Conservation (phyloP, 2,888 invertebrate genomes). For the Osmoderma eremita region DNA sequence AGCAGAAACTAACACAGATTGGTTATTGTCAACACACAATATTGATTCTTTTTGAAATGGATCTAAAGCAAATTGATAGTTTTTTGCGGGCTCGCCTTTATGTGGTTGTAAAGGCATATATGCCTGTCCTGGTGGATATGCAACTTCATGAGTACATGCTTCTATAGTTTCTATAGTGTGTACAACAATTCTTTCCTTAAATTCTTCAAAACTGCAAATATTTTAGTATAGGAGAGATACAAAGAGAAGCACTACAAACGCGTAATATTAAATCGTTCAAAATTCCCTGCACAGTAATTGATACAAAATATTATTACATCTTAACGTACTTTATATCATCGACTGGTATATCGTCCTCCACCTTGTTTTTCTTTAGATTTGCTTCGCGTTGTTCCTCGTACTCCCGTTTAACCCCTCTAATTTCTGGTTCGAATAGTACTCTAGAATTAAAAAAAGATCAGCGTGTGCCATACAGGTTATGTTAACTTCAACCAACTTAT, state of each 20-base stretch:
- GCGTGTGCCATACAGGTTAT: slow-evolving; percentile 46
- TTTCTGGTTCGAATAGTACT: slow-evolving; percentile 48
- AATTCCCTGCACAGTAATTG: slow-evolving; percentile 1
- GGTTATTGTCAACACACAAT: slow-evolving; percentile 95
- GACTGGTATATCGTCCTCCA: slow-evolving; percentile 56
- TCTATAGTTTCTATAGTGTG: slow-evolving; percentile 91
- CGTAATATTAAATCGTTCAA: neutral
- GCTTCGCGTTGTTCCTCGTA: slow-evolving; percentile 51
- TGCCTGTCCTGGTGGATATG: slow-evolving; percentile 87
- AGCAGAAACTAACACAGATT: slow-evolving; percentile 98
- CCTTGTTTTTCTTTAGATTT: slow-evolving; percentile 55
- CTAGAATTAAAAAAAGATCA: slow-evolving; percentile 44
- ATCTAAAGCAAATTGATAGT: slow-evolving; percentile 94
- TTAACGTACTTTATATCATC: slow-evolving; percentile 59
- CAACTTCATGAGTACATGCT: slow-evolving; percentile 96
- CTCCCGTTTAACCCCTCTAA: slow-evolving; percentile 56
- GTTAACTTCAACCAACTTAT: slow-evolving; percentile 27
- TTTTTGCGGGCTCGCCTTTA: slow-evolving; percentile 82
- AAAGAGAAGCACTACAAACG: neutral
- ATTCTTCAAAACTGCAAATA: slow-evolving; percentile 74
- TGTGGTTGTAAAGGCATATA: slow-evolving; percentile 73
- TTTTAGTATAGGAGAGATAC: slow-evolving; percentile 12
- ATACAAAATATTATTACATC: neutral
- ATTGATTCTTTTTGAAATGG: slow-evolving; percentile 98
- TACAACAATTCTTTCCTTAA: slow-evolving; percentile 84